Conservation (phyloP, 2,888 invertebrate genomes). For the Melanargia galathea region DNA sequence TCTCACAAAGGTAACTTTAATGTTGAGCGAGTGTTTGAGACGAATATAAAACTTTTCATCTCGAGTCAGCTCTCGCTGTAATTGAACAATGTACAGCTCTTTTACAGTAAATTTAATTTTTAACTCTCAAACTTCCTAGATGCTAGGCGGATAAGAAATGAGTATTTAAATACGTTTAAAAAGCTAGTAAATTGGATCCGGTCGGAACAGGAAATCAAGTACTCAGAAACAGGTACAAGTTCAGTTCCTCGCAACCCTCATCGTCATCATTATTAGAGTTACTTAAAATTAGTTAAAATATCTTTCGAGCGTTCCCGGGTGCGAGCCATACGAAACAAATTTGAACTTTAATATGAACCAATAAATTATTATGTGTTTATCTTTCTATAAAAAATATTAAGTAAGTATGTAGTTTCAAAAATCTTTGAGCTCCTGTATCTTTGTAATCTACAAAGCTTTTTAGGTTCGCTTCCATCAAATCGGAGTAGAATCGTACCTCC, state of each 20-base stretch:
- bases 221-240: background rate
- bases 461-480: background rate
- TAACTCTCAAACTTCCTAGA: background rate
- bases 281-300: too few species aligned
- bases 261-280: too few species aligned
- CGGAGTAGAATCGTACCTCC: background rate
- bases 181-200: background rate
- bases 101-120: slow-evolving; percentile 18
- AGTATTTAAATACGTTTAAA: background rate
- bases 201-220: background rate
- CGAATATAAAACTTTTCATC: slow-evolving; percentile 17
- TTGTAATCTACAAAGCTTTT: too few species aligned
- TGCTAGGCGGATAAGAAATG: slow-evolving; percentile 1
- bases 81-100: slow-evolving; percentile 10
- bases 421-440: too few species aligned
- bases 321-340: too few species aligned
- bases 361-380: too few species aligned
- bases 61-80: slow-evolving; percentile 8
- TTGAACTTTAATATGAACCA: too few species aligned
- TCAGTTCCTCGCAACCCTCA: too few species aligned
- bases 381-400: too few species aligned
- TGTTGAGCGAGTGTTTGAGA: slow-evolving; percentile 8
- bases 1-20: slow-evolving; percentile 22
- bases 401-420: too few species aligned
- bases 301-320: too few species aligned